phyloP scores from a whole-genome alignment of 2,113 vertebrate species.

The Zeus faber region DNA sequence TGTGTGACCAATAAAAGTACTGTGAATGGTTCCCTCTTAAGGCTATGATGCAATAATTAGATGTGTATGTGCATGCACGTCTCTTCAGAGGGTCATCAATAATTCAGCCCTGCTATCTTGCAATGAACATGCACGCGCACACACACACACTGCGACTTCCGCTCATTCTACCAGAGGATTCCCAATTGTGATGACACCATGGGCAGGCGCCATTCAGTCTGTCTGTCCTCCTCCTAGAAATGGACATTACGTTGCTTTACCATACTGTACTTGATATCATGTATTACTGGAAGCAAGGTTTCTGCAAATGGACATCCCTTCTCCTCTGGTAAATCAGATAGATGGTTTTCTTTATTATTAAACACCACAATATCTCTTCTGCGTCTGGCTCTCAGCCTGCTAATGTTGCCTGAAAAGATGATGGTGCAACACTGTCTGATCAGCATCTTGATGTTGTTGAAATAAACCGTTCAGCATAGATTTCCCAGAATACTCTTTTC shows the following conservation, averaged over 20 bases:
- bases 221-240: slow-evolving; percentile 40
- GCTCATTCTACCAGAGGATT: slow-evolving; percentile 47
- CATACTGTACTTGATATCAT: slow-evolving; percentile 37
- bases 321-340: slow-evolving; percentile 5
- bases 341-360: slow-evolving; percentile 36
- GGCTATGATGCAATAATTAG: too few relatives aligned
- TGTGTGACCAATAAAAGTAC: too few relatives aligned
- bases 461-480: slow-evolving; percentile 24
- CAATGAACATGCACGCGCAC: neutral
- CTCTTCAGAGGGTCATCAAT: too few relatives aligned
- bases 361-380: slow-evolving; percentile 27
- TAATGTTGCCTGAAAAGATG: slow-evolving; percentile 14
- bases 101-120: neutral
- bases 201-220: slow-evolving; percentile 63
- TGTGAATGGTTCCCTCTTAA: too few relatives aligned
- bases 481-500: slow-evolving; percentile 41
- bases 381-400: slow-evolving; percentile 2
- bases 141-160: slow-evolving; percentile 6
- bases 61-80: too few relatives aligned
- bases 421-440: slow-evolving; percentile 9
- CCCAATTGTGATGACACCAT: slow-evolving; percentile 65
- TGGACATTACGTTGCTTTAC: slow-evolving; percentile 44
- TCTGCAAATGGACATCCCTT: slow-evolving; percentile 24
- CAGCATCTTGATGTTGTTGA: slow-evolving; percentile 22
- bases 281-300: slow-evolving; percentile 55